Percentiles rank a stretch among this genome's conserved stretches.
phyloP scores from a whole-genome alignment of 2,797 vertebrate genomes.

The Enteromius fasciolatus region DNA sequence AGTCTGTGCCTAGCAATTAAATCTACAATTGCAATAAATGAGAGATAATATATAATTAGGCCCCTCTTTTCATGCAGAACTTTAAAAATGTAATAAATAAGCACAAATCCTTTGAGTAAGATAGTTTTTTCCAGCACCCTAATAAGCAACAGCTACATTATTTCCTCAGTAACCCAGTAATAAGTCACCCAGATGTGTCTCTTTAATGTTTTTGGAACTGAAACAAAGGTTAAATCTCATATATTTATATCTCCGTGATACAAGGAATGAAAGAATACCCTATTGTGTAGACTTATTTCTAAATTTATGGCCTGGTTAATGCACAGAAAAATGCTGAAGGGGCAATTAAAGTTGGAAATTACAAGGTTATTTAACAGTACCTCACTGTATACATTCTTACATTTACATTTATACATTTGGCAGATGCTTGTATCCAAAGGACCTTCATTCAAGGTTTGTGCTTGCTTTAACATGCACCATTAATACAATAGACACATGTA shows the following conservation, averaged over 20 bases:
- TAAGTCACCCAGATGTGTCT: not conserved
- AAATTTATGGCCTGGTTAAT: not conserved
- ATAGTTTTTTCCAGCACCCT: not conserved
- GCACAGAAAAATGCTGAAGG: slow-evolving; percentile 14
- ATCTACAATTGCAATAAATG: slow-evolving; percentile 20
- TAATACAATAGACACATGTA: not conserved
- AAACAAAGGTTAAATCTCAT: slow-evolving; percentile 20
- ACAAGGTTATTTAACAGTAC: not conserved
- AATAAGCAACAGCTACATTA: slow-evolving; percentile 14
- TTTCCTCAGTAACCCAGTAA: not conserved
- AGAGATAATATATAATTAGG: slow-evolving; percentile 18
- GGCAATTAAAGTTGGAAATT: slow-evolving; percentile 35
- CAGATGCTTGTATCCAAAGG: not conserved
- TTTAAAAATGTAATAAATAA: not conserved
- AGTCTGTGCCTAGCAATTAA: slow-evolving; percentile 24
- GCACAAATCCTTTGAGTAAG: not conserved
- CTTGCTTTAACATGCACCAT: not conserved
- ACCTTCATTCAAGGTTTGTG: not conserved
- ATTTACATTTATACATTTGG: not conserved
- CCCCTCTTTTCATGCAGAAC: slow-evolving; percentile 9
- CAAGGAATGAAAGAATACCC: not conserved
- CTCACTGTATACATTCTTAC: not conserved
- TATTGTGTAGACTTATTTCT: not conserved
- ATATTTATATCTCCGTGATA: slow-evolving; percentile 7
- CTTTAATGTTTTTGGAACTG: not conserved